phyloP scores from a whole-genome alignment of 2,797 vertebrate species.

The Pygocentrus nattereri region DNA sequence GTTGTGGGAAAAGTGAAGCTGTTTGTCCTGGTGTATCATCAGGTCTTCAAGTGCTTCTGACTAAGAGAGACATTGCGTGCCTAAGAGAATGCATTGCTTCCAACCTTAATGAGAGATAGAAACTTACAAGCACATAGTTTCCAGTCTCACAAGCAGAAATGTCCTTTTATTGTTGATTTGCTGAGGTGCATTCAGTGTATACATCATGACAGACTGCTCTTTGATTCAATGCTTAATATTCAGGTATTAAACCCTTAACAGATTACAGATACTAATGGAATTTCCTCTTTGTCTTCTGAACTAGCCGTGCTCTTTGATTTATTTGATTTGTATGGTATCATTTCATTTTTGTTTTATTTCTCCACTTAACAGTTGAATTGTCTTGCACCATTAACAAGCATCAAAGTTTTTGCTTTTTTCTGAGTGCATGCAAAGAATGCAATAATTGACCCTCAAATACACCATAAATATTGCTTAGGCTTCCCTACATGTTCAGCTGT shows the following conservation, averaged over 20 bases:
- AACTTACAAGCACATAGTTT: conserved; percentile 18
- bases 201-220: conserved; percentile 19
- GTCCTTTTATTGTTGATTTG: background rate
- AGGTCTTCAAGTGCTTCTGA: conserved; percentile 45
- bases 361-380: conserved; percentile 41
- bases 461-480: conserved; percentile 28
- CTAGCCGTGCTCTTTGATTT: conserved; percentile 63
- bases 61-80: conserved; percentile 40
- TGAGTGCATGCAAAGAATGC: conserved; percentile 12
- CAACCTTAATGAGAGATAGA: conserved; percentile 40
- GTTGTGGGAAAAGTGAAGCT: conserved; percentile 43
- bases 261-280: conserved; percentile 33
- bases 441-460: conserved; percentile 28
- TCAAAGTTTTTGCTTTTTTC: conserved; percentile 30
- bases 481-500: conserved; percentile 16
- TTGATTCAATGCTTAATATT: conserved; percentile 48
- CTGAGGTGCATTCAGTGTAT: background rate
- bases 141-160: background rate
- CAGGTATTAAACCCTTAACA: conserved; percentile 58
- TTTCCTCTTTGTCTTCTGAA: conserved; percentile 48
- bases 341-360: conserved; percentile 37
- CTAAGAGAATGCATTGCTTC: conserved; percentile 42
- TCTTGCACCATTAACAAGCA: conserved; percentile 54
- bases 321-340: conserved; percentile 63
- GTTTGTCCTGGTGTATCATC: conserved; percentile 52